Evolutionary conservation across 2,888 invertebrate genomes (phyloP).

Genomic region (Brenthis hecate): DNA sequence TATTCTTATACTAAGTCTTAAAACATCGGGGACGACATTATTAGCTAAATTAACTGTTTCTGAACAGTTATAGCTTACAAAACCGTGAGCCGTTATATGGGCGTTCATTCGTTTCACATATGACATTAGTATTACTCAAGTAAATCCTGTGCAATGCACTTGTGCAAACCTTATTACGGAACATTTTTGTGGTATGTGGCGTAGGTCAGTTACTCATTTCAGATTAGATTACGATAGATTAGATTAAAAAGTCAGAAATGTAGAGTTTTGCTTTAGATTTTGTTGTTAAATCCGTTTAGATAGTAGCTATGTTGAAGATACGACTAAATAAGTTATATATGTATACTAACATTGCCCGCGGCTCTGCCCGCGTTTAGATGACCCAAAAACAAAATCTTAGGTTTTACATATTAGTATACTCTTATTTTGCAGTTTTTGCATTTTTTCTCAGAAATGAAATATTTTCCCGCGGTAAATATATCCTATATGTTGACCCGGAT

Average conservation of each 20-base stretch:
- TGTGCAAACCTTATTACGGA: slow-evolving; percentile 59
- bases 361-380: too few species aligned
- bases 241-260: slow-evolving; percentile 17
- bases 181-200: slow-evolving; percentile 62
- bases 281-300: neutral
- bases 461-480: too few species aligned
- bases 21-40: slow-evolving; percentile 6
- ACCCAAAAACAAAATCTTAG: too few species aligned
- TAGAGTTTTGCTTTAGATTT: slow-evolving; percentile 8
- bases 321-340: too few species aligned
- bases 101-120: neutral
- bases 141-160: slow-evolving; percentile 42
- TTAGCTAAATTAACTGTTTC: slow-evolving; percentile 27
- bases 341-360: too few species aligned
- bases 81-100: slow-evolving; percentile 24
- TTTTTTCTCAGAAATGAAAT: too few species aligned
- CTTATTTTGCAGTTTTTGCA: too few species aligned
- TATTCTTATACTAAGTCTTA: neutral
- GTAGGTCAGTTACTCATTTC: slow-evolving; percentile 72
- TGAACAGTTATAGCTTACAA: slow-evolving; percentile 27
- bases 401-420: too few species aligned
- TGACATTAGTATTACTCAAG: slow-evolving; percentile 3
- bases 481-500: too few species aligned
- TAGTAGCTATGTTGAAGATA: neutral
- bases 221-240: slow-evolving; percentile 67